Evolutionary conservation across 2,888 invertebrate species (phyloP).

Genomic region (Pristionchus arcanus): DNA sequence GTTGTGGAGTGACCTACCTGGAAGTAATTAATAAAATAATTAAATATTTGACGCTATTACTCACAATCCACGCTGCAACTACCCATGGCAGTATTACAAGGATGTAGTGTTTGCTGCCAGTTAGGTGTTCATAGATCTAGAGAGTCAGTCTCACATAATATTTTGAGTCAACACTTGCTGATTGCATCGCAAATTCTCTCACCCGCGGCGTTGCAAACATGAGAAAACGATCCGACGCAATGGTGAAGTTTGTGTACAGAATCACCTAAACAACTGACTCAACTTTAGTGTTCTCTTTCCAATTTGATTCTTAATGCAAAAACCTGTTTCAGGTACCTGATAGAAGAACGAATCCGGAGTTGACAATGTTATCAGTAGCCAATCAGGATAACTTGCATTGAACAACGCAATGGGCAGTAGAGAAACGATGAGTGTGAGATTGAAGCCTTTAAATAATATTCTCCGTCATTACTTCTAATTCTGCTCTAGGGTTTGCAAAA

Average conservation of each 20-base stretch:
- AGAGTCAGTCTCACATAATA: no score
- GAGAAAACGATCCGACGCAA: slow-evolving; percentile 39
- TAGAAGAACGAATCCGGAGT: slow-evolving; percentile 37
- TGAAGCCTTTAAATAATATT: background rate
- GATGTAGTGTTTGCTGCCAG: slow-evolving; percentile 23
- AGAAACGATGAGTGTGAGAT: background rate
- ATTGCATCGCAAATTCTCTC: background rate
- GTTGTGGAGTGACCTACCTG: slow-evolving; percentile 21
- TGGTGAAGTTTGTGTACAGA: slow-evolving; percentile 40
- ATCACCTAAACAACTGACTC: slow-evolving; percentile 3
- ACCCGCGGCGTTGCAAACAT: slow-evolving; percentile 9
- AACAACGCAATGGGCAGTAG: background rate
- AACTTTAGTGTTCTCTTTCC: no score
- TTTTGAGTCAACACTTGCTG: no score
- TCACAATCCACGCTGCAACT: background rate
- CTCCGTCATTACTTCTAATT: no score
- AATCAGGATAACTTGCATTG: background rate
- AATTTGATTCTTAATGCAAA: no score
- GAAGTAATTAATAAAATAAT: background rate
- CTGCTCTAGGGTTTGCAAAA: no score
- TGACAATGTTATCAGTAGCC: background rate
- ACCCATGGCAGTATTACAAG: background rate
- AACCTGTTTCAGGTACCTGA: slow-evolving; percentile 21
- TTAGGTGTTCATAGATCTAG: background rate
- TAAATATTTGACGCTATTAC: background rate